Evolutionary conservation across 2,888 invertebrate genomes (phyloP), one percentile per base, ranked within the genome.

Genomic region (Hirtodrosophila confusa): DNA sequence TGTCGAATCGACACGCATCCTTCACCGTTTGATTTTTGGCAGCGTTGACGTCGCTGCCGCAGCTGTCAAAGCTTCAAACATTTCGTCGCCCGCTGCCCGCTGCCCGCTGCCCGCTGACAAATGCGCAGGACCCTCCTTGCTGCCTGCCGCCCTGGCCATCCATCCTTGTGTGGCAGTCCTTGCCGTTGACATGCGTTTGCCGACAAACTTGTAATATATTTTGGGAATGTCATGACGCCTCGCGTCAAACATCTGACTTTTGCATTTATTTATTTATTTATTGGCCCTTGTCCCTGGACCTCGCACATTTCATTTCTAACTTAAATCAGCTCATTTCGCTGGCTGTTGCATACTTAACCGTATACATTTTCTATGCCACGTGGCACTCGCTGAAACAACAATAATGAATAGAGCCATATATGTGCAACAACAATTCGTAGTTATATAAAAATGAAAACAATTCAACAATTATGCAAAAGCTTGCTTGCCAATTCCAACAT

Each of bases 41-140:
- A 23, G 40, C 54, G 49, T 40, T 53, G 63, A 50, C 49, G 44
- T 53, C 31, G 68, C 63, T 54, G 67, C 63, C 68, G 60, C 71
- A 75, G 68, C 78, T 79, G 80, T 82, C 86, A 82, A 82, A 73
- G 80, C 80, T 72, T 82, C 86, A 85, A 82, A 72, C 77, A 82
- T 79, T 71, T 63, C 66, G 17, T 64, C 48, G 69, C 44, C 67
- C 66, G 54, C 51, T 58, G 63, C 49, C 41, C 27, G n/a, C n/a
- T n/a, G n/a, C 44, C 67, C 66, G 54, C 51, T 58, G 17, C 27
- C 27, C 4, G 51, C 83, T 80, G 85, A 80, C 80, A 84, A 80
- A 84, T 80, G 85, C 65, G 70, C 62, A 55, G n/a, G n/a, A n/a
- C n/a, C 49, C 55, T 65, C 31, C 31, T 6, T 31, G 24, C 23